Evolutionary conservation across 2,113 vertebrate genomes (phyloP), one percentile per base, ranked within the genome.

Genomic region (Boulengeromyrus knoepffleri): DNA sequence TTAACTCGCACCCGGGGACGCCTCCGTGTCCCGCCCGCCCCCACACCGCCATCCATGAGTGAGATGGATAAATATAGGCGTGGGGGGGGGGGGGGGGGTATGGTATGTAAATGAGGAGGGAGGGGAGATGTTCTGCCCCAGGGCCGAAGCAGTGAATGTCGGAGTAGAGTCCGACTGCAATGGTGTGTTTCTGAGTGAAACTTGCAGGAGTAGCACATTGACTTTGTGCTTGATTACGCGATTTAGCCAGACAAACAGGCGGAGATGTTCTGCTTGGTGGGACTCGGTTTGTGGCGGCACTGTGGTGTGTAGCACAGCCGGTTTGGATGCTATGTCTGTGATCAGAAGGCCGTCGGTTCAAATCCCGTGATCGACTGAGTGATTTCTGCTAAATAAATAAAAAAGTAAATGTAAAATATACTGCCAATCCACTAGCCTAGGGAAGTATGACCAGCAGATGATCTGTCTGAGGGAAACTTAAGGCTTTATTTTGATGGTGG

Each of bases 1-100:
- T 91, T 27, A 90, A 88, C 90, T 91, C 88, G 2, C 89, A 85
- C 90, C 62, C 84, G 85, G 89, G 91, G 91, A 88, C 45, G 27
- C 84, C 87, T 80, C 90, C 56, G 13, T 91, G 91, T 85, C 89
- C 89, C 80, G 70, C 90, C 89, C 53, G 83, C 90, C 83, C 89
- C 27, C 53, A 36, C 84, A 53, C 39, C 39, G 46, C 89, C 89
- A 77, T 91, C 91, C 27, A 12, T 24, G 52, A 90, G 86, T 70
- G 66, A 80, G 86, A 89, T 85, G 10, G 85, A 89, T 88, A 87
- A 86, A 87, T 80, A 87, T 52, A 89, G 17, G 80, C 21, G 15
- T 31, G 45, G 84, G 10, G 36, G 31, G 31, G 31, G 31, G 49
- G 17, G 19, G 52, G 52, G 4, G 52, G 1, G 5, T 17, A 17